Base-by-base conservation (phyloP, 1,140 invertebrate genomes). In the Caenorhabditis latens region DNA sequence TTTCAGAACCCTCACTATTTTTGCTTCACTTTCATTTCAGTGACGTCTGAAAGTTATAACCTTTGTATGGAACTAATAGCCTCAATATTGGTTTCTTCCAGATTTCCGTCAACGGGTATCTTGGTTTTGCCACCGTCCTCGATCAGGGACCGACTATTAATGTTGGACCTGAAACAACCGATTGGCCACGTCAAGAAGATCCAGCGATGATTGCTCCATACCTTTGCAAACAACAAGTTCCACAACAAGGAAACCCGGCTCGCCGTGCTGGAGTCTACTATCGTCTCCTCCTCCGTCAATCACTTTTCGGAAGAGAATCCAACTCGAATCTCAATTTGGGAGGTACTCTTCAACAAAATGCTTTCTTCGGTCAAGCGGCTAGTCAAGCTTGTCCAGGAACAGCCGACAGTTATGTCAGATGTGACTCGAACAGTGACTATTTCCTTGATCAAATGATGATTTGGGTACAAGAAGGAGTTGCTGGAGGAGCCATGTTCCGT, bases 141-240 rank as follows among this genome's bases (percentile, higher is more conserved):
- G 89, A 89, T 61, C 89, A 89, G 58, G 89, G 89, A n/a, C 89
- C 88, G 21, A 89, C 88, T 3, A 89, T 89, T 79, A 89, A 89
- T 50, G 88, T 89, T 21, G 89, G 89, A 21, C 87, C 88, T 21
- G 88, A 88, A 55, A 86, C 85, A 14, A 89, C 88, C 13, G 88
- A 89, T 61, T 89, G 89, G 89, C 89, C 89, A 13, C 55, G 85
- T 5, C 85, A 84, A 58, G 65, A 87, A 24, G 89, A 89, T 79
- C 89, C 89, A 21, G 89, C 89, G 32, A 89, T 89, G 89, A 89
- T 89, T 75, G 89, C 89, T n/a, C 89, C 89, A 42, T 89, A 89
- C 83, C 88, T 89, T 1, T 89, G 89, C 58, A 89, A 89, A 61
- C 89, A 89, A 61, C 88, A 89, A 87, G 71, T 89, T 71, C 87